These are phyloP conservation scores for Chrysodeixis includens DNA, from an alignment of 2,888 invertebrate genomes.

Conservation along the genomic window DNA sequence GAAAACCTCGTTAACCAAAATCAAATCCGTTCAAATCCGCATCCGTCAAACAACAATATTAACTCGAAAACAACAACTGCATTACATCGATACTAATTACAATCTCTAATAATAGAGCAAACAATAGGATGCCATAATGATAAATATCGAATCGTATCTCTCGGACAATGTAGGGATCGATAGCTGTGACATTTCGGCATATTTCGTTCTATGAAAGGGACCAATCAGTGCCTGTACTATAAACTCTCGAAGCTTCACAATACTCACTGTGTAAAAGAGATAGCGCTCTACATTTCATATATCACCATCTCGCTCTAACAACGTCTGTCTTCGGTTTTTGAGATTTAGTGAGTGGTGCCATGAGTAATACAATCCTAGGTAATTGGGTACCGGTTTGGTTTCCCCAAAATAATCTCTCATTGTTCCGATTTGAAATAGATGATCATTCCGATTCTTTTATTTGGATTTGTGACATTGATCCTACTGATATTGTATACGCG, in stretches of 20 bases:
- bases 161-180: slow-evolving; percentile 37
- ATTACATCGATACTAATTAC: slow-evolving; percentile 27
- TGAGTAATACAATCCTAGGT: slow-evolving; percentile 41
- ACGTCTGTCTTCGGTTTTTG: too few species aligned
- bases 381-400: slow-evolving; percentile 55
- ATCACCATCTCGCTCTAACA: too few species aligned
- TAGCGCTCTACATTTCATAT: too few species aligned
- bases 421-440: slow-evolving; percentile 37
- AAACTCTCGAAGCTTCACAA: too few species aligned
- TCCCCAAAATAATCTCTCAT: slow-evolving; percentile 40
- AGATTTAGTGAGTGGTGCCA: slow-evolving; percentile 3
- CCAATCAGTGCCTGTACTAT: slow-evolving; percentile 37
- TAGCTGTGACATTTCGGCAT: slow-evolving; percentile 33
- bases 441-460: slow-evolving; percentile 28
- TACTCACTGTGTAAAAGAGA: too few species aligned
- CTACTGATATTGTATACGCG: too few species aligned
- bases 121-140: slow-evolving; percentile 50
- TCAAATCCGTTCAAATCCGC: background rate
- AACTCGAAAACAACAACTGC: slow-evolving; percentile 28
- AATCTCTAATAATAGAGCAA: slow-evolving; percentile 48
- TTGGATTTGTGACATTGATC: slow-evolving; percentile 22
- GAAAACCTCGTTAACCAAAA: background rate
- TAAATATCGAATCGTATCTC: slow-evolving; percentile 50
- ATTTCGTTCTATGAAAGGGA: slow-evolving; percentile 55
- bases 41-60: background rate